A percentile compares a stretch with the other conserved stretches of the same genome.
phyloP scores from a whole-genome alignment of 2,888 invertebrate species.

The Tachina grossa region DNA sequence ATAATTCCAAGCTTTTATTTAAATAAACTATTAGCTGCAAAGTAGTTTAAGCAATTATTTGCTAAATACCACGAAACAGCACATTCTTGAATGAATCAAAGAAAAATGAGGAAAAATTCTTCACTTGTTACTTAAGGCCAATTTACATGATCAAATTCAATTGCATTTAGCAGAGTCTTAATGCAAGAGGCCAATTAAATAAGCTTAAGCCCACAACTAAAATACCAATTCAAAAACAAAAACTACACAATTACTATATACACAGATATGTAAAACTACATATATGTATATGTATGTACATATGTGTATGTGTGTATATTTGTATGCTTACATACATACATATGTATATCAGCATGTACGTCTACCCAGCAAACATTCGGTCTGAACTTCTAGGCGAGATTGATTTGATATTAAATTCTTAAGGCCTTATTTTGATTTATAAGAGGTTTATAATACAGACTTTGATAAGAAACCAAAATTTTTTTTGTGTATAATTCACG shows the following conservation, averaged over 20 bases:
- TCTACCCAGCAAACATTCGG: too few species aligned
- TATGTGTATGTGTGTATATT: not conserved
- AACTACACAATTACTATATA: conserved; percentile 22
- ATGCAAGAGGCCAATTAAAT: conserved; percentile 80
- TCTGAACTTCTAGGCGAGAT: too few species aligned
- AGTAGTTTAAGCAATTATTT: conserved; percentile 31
- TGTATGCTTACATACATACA: conserved; percentile 30
- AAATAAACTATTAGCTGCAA: conserved; percentile 14
- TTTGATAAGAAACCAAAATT: too few species aligned
- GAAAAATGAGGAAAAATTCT: conserved; percentile 25
- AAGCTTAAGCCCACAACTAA: conserved; percentile 74
- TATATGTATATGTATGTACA: not conserved
- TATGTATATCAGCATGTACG: too few species aligned
- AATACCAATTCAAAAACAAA: conserved; percentile 58
- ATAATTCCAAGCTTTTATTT: not conserved
- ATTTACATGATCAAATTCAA: conserved; percentile 82
- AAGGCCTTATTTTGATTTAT: too few species aligned
- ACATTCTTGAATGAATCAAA: conserved; percentile 57
- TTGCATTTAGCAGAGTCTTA: conserved; percentile 78
- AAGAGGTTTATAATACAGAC: too few species aligned
- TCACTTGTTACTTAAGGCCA: conserved; percentile 78
- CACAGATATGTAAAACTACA: conserved; percentile 7
- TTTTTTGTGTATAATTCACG: too few species aligned
- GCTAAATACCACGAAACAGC: conserved; percentile 41
- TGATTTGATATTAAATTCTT: too few species aligned